Evolutionary conservation across 2,797 vertebrate genomes (phyloP).

Genomic region (Kryptolebias ocellatus): DNA sequence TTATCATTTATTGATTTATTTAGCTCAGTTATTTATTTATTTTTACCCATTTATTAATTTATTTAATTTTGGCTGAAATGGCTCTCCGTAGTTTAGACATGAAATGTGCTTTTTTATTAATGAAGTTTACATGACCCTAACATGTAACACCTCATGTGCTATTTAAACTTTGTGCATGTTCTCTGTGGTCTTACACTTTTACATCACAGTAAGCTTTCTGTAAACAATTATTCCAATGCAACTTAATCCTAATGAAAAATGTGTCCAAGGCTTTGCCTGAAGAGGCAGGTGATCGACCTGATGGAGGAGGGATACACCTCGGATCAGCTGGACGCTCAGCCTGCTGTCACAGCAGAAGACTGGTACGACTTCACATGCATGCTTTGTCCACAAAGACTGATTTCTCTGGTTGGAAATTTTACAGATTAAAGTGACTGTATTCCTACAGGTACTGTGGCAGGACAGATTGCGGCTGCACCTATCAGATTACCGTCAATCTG

Average conservation of each 20-base stretch:
- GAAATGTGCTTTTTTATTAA: too few species aligned
- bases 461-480: constrained; percentile 87
- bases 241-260: background rate
- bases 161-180: background rate
- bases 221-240: background rate
- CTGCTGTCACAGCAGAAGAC: constrained; percentile 87
- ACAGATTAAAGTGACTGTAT: background rate
- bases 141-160: too few species aligned
- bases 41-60: too few species aligned
- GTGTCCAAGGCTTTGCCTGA: constrained; percentile 84
- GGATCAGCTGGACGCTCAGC: constrained; percentile 88
- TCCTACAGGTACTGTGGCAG: constrained; percentile 87
- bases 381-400: background rate
- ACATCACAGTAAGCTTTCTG: background rate
- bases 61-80: too few species aligned
- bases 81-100: too few species aligned
- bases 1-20: too few species aligned
- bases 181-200: background rate
- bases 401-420: too few species aligned
- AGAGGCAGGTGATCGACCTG: constrained; percentile 90
- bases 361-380: constrained; percentile 82
- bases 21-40: too few species aligned
- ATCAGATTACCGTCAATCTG: constrained; percentile 84
- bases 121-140: too few species aligned
- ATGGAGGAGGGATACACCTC: constrained; percentile 84